Evolutionary conservation across 2,888 invertebrate genomes (phyloP), one percentile per base, ranked within the genome.

Genomic region (Kryphioiulus occultus): DNA sequence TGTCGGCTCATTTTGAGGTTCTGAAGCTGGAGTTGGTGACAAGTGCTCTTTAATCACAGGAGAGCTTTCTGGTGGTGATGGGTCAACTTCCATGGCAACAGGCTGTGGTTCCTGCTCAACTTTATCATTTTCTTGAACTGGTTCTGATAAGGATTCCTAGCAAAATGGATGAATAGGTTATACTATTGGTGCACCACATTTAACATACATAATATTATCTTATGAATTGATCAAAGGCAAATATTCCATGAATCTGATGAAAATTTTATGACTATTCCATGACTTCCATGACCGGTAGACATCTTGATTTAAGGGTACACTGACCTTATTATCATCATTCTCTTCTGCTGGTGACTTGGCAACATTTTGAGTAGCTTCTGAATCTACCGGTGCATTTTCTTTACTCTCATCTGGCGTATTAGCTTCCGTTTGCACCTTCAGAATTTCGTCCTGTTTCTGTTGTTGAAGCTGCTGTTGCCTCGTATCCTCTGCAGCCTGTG

Each of bases 391-490:
- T 59, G 59, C 22, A 22, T 22, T 59, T 19, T 59, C 59, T 22
- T 59, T 59, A 59, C 7, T 59, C 22, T 59, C 59, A 9, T 2
- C 10, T 12, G 53, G 5, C 5, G 59, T 19, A 22, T 22, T 22
- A 22, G 59, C 22, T 22, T 59, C 59, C 7, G 22, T 22, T 4
- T 22, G 59, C 0, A 22, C 22, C 59, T 59, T 59, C 22, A 7
- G 22, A 59, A 19, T 7, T 7, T 59, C 59, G 32, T 94, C 94
- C 89, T 94, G 93, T 88, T 94, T 35, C 47, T 85, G 93, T 90
- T 95, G 94, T 85, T 22, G 17, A 19, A 85, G 44, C 22, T 42
- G 47, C 53, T 84, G 87, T 30, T 88, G 86, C 9, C 87, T 85
- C 39, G 85, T 88, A 83, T 89, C 89, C 59, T 87, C 87, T 1